These are phyloP conservation scores for Saimiri boliviensis DNA, from an alignment of 2,113 vertebrate species.

Conservation along the genomic window DNA sequence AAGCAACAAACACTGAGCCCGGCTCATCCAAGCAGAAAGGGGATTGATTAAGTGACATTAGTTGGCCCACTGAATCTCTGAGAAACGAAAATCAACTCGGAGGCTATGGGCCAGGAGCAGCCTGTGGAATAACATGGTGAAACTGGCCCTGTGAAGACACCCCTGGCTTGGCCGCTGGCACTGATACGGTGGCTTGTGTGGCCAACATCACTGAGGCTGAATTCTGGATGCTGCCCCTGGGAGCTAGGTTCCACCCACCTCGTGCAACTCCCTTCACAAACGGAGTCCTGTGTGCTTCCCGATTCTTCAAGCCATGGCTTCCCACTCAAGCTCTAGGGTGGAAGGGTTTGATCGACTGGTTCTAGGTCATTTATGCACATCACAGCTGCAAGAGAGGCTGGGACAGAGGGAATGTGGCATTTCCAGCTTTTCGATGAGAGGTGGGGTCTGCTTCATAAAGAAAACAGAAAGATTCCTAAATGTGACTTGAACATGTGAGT, in stretches of 20 bases:
- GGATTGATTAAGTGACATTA: not conserved
- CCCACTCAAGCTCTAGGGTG: not conserved
- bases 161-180: accelerated
- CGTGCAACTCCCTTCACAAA: not conserved
- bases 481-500: not conserved
- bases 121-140: not conserved
- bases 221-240: not conserved
- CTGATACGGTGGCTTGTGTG: accelerated
- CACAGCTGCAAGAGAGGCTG: not conserved
- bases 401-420: not conserved
- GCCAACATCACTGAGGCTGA: not conserved
- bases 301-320: not conserved
- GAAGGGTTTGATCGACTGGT: not conserved
- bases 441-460: not conserved
- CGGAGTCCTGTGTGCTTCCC: not conserved
- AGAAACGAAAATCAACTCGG: not conserved
- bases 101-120: not conserved
- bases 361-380: not conserved
- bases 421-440: not conserved
- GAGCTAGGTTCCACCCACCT: not conserved
- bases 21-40: not conserved
- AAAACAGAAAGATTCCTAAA: not conserved
- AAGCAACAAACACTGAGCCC: not conserved
- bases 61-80: not conserved
- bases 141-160: not conserved